A percentile compares a stretch with the other conserved stretches of the same genome.
These are phyloP conservation scores for Lepidocyrtoides sp. DNA, from an alignment of 2,888 invertebrate genomes.

Conservation along the genomic window DNA sequence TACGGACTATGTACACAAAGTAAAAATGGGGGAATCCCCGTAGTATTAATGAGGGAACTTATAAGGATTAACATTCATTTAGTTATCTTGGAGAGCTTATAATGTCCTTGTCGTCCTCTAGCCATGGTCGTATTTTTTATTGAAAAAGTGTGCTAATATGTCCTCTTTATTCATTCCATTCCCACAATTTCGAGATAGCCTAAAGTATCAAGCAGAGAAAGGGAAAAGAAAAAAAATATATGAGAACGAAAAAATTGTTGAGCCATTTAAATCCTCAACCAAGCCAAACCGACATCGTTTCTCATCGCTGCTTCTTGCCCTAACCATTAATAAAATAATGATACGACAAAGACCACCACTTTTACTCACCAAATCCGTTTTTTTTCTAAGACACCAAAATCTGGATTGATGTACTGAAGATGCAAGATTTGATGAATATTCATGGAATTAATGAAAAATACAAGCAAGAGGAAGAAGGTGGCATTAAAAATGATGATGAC, in stretches of 20 bases:
- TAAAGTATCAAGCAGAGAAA: neutral
- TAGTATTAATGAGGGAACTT: constrained; percentile 60
- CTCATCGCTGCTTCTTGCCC: constrained; percentile 20
- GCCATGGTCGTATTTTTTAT: constrained; percentile 2
- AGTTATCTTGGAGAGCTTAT: neutral
- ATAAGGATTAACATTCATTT: constrained; percentile 68
- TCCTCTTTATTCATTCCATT: neutral
- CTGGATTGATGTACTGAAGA: constrained; percentile 52
- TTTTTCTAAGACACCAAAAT: constrained; percentile 59
- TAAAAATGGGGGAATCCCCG: constrained; percentile 31
- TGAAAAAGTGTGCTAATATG: constrained; percentile 58
- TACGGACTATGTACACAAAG: neutral
- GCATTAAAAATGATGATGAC: constrained; percentile 20
- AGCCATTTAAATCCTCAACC: constrained; percentile 51
- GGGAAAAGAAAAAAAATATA: neutral
- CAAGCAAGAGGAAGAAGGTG: constrained; percentile 8
- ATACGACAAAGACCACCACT: neutral
- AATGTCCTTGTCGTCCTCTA: neutral
- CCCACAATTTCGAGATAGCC: neutral
- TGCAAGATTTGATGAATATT: constrained; percentile 66
- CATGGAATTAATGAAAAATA: constrained; percentile 45
- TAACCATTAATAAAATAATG: constrained; percentile 26
- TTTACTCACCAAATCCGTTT: constrained; percentile 61
- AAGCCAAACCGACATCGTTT: neutral
- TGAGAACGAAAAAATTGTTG: constrained; percentile 28